These are phyloP conservation scores for Nudaria mundana DNA, from an alignment of 2,888 invertebrate genomes.

Conservation along the genomic window DNA sequence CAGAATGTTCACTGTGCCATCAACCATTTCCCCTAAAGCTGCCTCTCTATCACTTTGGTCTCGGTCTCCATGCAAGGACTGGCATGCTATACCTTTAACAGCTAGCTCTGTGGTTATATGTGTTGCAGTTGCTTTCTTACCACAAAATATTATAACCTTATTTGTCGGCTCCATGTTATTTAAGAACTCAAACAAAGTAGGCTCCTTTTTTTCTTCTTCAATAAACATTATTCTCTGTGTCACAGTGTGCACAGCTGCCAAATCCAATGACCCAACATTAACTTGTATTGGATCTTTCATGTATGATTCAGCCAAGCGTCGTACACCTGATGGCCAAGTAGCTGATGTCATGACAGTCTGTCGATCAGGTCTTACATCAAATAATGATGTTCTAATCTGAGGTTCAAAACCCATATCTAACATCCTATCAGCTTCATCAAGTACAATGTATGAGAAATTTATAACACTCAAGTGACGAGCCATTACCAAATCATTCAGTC, in stretches of 20 bases:
- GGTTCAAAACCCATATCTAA: slow-evolving; percentile 94
- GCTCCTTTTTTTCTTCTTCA: slow-evolving; percentile 85
- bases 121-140: slow-evolving; percentile 91
- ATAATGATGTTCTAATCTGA: slow-evolving; percentile 91
- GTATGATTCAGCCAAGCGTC: slow-evolving; percentile 91
- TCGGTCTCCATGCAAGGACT: slow-evolving; percentile 94
- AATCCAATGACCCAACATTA: slow-evolving; percentile 92
- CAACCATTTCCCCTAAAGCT: slow-evolving; percentile 91
- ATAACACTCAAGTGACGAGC: slow-evolving; percentile 87
- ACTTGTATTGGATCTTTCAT: slow-evolving; percentile 95
- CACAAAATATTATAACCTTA: slow-evolving; percentile 95
- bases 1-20: slow-evolving; percentile 89
- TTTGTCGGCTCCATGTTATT: slow-evolving; percentile 86
- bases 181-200: slow-evolving; percentile 85
- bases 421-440: slow-evolving; percentile 97
- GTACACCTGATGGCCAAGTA: slow-evolving; percentile 95
- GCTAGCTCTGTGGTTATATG: slow-evolving; percentile 90
- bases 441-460: slow-evolving; percentile 91
- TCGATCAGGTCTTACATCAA: slow-evolving; percentile 91
- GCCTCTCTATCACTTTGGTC: slow-evolving; percentile 90
- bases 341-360: slow-evolving; percentile 99
- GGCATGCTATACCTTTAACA: slow-evolving; percentile 84
- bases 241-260: slow-evolving; percentile 94
- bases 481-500: slow-evolving; percentile 93
- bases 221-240: slow-evolving; percentile 89